Conservation (phyloP, 2,888 invertebrate species). For the Catonia carolina region DNA sequence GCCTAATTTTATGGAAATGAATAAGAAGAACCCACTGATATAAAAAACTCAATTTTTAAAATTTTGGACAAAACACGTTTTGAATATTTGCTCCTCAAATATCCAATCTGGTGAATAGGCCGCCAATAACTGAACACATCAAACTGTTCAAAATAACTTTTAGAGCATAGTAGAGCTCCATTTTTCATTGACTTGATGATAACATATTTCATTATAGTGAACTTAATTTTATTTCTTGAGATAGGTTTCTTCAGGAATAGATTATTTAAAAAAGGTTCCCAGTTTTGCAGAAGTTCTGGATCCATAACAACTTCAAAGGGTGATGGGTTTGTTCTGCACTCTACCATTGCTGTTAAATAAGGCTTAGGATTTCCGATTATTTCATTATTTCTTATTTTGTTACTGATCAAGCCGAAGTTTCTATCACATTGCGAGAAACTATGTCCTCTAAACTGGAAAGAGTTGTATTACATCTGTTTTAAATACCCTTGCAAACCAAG, state of each 20-base stretch:
- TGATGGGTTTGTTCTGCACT: conserved; percentile 6
- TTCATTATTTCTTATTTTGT: background rate
- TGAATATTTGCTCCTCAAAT: no score
- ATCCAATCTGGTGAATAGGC: conserved; percentile 2
- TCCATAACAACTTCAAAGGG: conserved; percentile 13
- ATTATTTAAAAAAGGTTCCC: no score
- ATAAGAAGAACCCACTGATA: no score
- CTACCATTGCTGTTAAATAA: conserved; percentile 5
- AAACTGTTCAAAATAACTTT: conserved; percentile 12
- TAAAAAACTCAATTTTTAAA: no score
- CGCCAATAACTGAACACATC: conserved; percentile 5
- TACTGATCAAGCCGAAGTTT: conserved; percentile 1
- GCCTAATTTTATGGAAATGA: no score
- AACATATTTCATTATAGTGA: conserved; percentile 9
- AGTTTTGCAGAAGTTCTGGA: conserved; percentile 11
- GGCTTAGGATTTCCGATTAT: conserved; percentile 7
- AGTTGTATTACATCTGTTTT: background rate
- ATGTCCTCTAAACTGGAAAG: background rate
- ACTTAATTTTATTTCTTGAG: conserved; percentile 9
- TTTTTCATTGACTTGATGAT: conserved; percentile 1
- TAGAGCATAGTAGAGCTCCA: conserved; percentile 7
- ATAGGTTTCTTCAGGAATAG: background rate
- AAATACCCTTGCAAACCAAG: background rate
- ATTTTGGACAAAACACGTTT: no score
- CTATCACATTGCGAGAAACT: background rate